Evolutionary conservation across 2,797 vertebrate genomes (phyloP).

Genomic region (Artibeus lituratus): DNA sequence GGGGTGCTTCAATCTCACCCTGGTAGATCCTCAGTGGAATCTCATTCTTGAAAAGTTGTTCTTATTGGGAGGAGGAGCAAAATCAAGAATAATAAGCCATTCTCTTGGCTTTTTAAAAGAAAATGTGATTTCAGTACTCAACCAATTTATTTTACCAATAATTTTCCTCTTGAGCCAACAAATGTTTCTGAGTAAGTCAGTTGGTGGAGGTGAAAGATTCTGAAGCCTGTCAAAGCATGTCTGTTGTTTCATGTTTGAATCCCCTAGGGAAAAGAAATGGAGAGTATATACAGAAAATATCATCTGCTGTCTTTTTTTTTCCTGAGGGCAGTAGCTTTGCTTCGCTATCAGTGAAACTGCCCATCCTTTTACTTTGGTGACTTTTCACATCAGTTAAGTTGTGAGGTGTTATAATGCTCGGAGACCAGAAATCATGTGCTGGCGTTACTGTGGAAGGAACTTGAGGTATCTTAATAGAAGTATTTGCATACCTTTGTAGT

Average conservation of each 20-base stretch:
- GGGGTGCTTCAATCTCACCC: neutral
- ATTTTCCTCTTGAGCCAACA: constrained; percentile 66
- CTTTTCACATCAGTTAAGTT: constrained; percentile 56
- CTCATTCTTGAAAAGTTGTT: neutral
- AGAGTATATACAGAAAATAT: constrained; percentile 61
- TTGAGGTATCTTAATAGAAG: neutral
- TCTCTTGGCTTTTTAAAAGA: neutral
- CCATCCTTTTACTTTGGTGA: constrained; percentile 39
- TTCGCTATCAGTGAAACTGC: constrained; percentile 28
- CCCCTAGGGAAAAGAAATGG: constrained; percentile 64
- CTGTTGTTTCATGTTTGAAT: constrained; percentile 64
- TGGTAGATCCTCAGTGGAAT: neutral
- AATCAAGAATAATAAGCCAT: neutral
- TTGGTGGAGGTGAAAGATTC: constrained; percentile 57
- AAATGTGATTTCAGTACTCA: neutral
- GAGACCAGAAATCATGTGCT: constrained; percentile 34
- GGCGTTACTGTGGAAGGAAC: constrained; percentile 33
- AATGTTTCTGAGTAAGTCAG: constrained; percentile 52
- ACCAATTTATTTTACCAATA: constrained; percentile 22
- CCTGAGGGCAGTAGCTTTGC: constrained; percentile 33
- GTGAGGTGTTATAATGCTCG: constrained; percentile 48
- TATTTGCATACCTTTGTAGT: constrained; percentile 33
- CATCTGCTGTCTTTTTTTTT: constrained; percentile 72
- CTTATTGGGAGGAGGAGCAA: neutral
- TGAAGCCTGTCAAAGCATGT: constrained; percentile 57